Base-by-base conservation (phyloP, 1,140 invertebrate genomes). In the Pantala flavescens region DNA sequence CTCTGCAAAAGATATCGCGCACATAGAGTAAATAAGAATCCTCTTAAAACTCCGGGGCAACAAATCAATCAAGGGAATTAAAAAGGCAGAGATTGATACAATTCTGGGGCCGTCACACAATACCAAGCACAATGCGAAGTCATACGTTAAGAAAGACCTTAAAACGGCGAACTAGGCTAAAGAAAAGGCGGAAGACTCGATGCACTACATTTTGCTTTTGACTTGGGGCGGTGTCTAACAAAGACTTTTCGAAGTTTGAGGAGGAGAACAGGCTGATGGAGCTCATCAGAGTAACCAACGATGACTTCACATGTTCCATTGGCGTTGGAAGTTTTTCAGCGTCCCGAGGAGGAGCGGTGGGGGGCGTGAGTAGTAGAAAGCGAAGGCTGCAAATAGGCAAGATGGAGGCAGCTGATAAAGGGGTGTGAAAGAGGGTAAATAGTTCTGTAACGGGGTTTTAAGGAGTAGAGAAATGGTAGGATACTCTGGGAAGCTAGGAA, bases 281-380 rank as follows among this genome's bases (percentile, higher is more conserved):
- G 49, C 49, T 63, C 49, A 63, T 63, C 49, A 63, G 49, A 63
- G 49, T 63, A 63, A 63, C 49, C 49, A 63, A 63, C 49, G 49
- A 63, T 63, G 49, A 63, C 49, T 63, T 63, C 49, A 63, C 49
- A 63, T 63, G 49, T 63, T 63, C 49, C 49, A 63, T 63, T 63
- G 49, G 49, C 49, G 49, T 63, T 16, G 49, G n/a, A 63, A 12
- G 49, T 63, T 63, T 63, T 63, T 63, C 49, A 63, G 16, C 49
- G 49, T 63, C 49, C 49, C 49, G 12, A 21, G 49, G 12, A 63
- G 49, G 49, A 63, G 49, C 49, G 49, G 49, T 63, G 49, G 49
- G 49, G 49, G 49, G 49, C 49, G 49, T 63, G 49, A 63, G 49
- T 63, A 63, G 49, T 63, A 63, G 49, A 63, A 63, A 63, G n/a